Percentiles rank a stretch among this genome's conserved stretches.
These are phyloP conservation scores for Drosophila siamana DNA, from an alignment of 2,888 invertebrate genomes.

Conservation along the genomic window DNA sequence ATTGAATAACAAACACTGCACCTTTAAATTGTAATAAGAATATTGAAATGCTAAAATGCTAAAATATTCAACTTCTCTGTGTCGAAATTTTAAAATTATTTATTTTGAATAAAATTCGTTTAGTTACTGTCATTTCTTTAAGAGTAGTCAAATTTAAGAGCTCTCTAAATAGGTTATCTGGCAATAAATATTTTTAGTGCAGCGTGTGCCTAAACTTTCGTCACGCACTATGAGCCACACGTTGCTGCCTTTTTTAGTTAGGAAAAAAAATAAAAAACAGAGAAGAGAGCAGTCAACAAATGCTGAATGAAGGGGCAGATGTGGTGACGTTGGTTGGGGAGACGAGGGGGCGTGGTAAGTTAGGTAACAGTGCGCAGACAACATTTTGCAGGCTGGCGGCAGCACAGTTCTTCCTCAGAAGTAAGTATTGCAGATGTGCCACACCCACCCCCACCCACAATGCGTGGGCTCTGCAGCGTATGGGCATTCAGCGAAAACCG, in stretches of 20 bases:
- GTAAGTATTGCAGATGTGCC: conserved; percentile 32
- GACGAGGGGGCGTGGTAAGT: conserved; percentile 17
- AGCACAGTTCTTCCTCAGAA: conserved; percentile 25
- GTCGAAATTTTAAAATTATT: too few relatives aligned
- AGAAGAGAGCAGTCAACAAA: conserved; percentile 18
- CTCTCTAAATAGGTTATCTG: not conserved
- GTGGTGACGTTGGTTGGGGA: not conserved
- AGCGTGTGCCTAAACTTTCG: conserved; percentile 18
- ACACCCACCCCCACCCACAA: conserved; percentile 1
- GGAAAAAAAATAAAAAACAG: conserved; percentile 18
- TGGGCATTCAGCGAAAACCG: conserved; percentile 30
- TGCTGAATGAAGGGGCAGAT: not conserved
- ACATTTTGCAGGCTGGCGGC: conserved; percentile 39
- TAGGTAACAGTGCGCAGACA: conserved; percentile 35
- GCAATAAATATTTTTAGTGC: not conserved
- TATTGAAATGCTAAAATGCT: too few relatives aligned
- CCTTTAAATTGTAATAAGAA: too few relatives aligned
- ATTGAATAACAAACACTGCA: too few relatives aligned
- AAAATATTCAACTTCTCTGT: too few relatives aligned
- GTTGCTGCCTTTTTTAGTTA: conserved; percentile 39
- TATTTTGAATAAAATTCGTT: too few relatives aligned
- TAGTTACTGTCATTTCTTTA: not conserved
- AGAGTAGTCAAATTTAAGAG: not conserved
- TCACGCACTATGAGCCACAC: conserved; percentile 9
- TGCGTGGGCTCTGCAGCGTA: conserved; percentile 22